Evolutionary conservation across 2,113 vertebrate genomes (phyloP).

Genomic region (Hippocampus comes): DNA sequence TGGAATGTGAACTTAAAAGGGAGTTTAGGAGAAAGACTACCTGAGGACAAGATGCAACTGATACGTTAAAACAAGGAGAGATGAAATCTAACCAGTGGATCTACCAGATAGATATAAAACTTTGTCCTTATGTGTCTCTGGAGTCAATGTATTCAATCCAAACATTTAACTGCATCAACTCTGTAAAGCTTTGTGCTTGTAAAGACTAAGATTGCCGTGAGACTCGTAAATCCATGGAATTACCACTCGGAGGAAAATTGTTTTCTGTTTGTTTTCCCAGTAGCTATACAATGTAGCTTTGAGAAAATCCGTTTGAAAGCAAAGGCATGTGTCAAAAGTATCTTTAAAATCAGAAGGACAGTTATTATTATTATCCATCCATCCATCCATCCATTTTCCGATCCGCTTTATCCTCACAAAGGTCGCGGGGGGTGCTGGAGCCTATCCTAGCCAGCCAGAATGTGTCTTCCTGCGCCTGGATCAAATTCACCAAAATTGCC

Average conservation of each 20-base stretch:
- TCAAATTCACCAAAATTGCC: too few species aligned
- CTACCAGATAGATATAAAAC: conserved; percentile 27
- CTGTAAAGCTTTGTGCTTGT: conserved; percentile 38
- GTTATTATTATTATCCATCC: background rate
- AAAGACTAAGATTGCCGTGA: conserved; percentile 38
- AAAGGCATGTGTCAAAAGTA: conserved; percentile 62
- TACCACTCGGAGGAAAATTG: conserved; percentile 50
- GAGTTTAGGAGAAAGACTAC: conserved; percentile 11
- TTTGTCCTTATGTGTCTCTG: conserved; percentile 9
- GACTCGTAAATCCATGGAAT: conserved; percentile 54
- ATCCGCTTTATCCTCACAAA: too few species aligned
- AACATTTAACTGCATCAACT: conserved; percentile 43
- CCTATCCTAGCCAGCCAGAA: too few species aligned
- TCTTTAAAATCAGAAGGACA: conserved; percentile 44
- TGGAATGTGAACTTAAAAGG: conserved; percentile 51
- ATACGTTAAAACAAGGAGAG: conserved; percentile 41
- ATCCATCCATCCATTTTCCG: too few species aligned
- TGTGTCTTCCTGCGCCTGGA: too few species aligned
- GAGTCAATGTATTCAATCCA: conserved; percentile 51
- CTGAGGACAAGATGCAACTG: conserved; percentile 41
- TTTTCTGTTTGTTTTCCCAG: conserved; percentile 50
- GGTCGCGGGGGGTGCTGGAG: too few species aligned
- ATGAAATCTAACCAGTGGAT: conserved; percentile 36
- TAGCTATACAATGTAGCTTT: conserved; percentile 41
- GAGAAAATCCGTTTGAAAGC: conserved; percentile 65